Evolutionary conservation across 2,888 invertebrate species (phyloP).

Genomic region (Opisthograptis luteolata): DNA sequence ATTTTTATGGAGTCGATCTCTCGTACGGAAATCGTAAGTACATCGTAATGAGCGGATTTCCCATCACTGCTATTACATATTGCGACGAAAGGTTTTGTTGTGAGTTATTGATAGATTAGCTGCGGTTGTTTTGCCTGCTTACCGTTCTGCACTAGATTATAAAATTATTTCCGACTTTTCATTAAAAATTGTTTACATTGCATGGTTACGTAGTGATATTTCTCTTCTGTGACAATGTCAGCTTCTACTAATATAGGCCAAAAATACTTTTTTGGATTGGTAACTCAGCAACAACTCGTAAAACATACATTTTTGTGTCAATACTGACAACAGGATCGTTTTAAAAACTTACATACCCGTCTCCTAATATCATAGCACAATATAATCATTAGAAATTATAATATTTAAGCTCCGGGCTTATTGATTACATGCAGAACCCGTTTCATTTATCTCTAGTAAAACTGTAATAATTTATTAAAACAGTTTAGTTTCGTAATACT

Average conservation of each 20-base stretch:
- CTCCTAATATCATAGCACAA: constrained; percentile 4
- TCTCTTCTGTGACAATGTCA: too few relatives aligned
- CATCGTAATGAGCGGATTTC: constrained; percentile 43
- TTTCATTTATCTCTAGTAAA: constrained; percentile 42
- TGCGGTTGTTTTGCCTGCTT: constrained; percentile 28
- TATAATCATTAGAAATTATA: constrained; percentile 22
- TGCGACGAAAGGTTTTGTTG: constrained; percentile 30
- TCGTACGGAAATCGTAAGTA: constrained; percentile 43
- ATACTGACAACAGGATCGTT: not conserved
- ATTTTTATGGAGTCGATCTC: constrained; percentile 51
- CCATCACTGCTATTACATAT: constrained; percentile 34
- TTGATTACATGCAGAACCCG: constrained; percentile 48
- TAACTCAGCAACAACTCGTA: not conserved
- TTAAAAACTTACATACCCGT: not conserved
- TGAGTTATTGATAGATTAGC: constrained; percentile 28
- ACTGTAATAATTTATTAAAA: constrained; percentile 40
- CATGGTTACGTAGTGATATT: too few relatives aligned
- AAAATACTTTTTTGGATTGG: too few relatives aligned
- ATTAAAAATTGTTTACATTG: too few relatives aligned
- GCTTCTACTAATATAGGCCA: too few relatives aligned
- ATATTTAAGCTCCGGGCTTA: constrained; percentile 46
- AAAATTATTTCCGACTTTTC: too few relatives aligned
- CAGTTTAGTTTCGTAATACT: constrained; percentile 57
- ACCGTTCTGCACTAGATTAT: constrained; percentile 17
- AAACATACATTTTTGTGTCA: too few relatives aligned